These are phyloP conservation scores for Leptothorax acervorum DNA, from an alignment of 2,888 invertebrate species.

Conservation along the genomic window DNA sequence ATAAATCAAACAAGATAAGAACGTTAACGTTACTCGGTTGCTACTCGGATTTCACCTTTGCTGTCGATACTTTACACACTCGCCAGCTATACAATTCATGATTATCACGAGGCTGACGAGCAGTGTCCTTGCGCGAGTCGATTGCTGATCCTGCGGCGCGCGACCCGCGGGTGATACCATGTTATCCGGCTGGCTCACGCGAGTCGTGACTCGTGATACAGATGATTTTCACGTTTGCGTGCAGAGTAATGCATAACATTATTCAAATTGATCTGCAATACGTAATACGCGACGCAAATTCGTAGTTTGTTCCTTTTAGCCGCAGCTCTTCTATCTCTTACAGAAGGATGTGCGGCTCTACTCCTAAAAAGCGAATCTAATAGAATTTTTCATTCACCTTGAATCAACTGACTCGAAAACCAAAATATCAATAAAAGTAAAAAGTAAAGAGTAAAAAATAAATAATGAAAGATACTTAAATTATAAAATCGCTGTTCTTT, in stretches of 20 bases:
- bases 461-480: not conserved
- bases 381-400: not conserved
- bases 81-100: not conserved
- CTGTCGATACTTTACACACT: not conserved
- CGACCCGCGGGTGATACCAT: slow-evolving; percentile 47
- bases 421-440: not conserved
- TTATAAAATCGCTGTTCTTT: not conserved
- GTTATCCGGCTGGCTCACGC: slow-evolving; percentile 6
- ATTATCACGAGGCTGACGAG: not conserved
- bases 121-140: slow-evolving; percentile 22
- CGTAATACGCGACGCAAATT: not conserved
- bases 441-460: too few relatives aligned
- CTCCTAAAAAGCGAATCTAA: not conserved
- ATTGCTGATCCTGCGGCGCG: slow-evolving; percentile 20
- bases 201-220: not conserved
- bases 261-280: not conserved
- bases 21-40: not conserved
- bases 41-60: not conserved
- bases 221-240: slow-evolving; percentile 19
- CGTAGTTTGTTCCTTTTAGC: not conserved
- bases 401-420: not conserved
- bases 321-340: not conserved
- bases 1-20: not conserved
- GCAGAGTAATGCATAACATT: not conserved
- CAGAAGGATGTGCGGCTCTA: not conserved